Evolutionary conservation across 2,113 vertebrate genomes (phyloP).

Genomic region (Podarcis raffonei): DNA sequence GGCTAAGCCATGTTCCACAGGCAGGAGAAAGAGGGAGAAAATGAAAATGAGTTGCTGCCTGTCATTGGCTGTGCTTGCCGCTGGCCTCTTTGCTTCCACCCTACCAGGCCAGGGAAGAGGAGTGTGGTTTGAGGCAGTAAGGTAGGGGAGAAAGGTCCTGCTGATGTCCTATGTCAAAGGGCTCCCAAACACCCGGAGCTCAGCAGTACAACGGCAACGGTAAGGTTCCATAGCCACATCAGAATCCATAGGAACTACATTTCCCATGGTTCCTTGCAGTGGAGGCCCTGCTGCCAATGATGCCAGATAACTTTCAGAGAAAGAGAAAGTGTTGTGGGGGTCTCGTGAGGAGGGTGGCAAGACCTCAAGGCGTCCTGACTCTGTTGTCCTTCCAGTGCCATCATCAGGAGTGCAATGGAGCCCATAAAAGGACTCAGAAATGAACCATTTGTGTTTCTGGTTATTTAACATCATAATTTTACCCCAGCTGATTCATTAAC

Average conservation of each 20-base stretch:
- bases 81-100: too few species aligned
- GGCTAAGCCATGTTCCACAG: too few species aligned
- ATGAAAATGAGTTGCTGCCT: too few species aligned
- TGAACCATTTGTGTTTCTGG: neutral
- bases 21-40: too few species aligned
- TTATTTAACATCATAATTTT: neutral
- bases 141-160: too few species aligned
- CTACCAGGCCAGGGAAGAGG: too few species aligned
- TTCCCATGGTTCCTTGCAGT: neutral
- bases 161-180: too few species aligned
- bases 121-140: too few species aligned
- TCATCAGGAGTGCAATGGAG: neutral
- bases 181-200: too few species aligned
- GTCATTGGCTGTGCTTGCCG: too few species aligned
- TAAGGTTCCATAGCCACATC: neutral
- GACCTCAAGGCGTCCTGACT: neutral
- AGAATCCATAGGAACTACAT: neutral
- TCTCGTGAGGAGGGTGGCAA: neutral
- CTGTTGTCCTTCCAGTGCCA: too few species aligned
- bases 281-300: too few species aligned
- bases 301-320: neutral
- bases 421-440: neutral
- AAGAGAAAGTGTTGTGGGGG: neutral
- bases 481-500: neutral
- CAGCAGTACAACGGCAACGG: neutral